A percentile compares a stretch with the other conserved stretches of the same genome.
Conservation (phyloP, 2,888 invertebrate genomes). For the Temnothorax ravouxi region DNA sequence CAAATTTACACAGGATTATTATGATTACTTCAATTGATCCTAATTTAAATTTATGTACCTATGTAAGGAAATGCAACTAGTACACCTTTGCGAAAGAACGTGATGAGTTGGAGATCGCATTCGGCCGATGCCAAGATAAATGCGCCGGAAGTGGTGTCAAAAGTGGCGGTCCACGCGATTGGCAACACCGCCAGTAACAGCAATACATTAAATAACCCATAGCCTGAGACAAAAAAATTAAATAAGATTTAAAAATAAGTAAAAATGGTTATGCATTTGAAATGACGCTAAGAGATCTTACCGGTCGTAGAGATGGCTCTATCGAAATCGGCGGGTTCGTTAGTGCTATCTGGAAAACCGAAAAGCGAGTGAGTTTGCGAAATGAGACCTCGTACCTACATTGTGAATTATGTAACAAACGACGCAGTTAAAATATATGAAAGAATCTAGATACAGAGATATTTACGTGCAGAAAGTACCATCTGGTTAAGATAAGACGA, state of each 20-base stretch:
- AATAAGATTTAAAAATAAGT: background rate
- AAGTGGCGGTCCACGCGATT: constrained; percentile 90
- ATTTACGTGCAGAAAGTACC: background rate
- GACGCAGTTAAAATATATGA: constrained; percentile 7
- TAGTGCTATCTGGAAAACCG: constrained; percentile 56
- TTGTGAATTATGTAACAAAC: constrained; percentile 29
- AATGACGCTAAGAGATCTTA: constrained; percentile 67
- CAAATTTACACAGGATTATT: no score
- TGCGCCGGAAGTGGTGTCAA: constrained; percentile 91
- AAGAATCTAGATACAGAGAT: background rate
- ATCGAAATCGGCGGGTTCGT: constrained; percentile 89
- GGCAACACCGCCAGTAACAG: constrained; percentile 89
- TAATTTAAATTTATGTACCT: constrained; percentile 86
- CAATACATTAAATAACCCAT: constrained; percentile 90
- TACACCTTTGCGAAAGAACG: constrained; percentile 90
- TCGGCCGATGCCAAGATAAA: constrained; percentile 92
- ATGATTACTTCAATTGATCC: background rate
- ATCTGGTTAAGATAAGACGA: constrained; percentile 1
- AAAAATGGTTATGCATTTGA: background rate
- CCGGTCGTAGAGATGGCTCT: constrained; percentile 90
- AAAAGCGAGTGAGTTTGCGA: constrained; percentile 4
- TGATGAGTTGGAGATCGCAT: constrained; percentile 91
- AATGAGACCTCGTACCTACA: background rate
- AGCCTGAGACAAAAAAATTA: constrained; percentile 82
- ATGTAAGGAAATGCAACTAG: constrained; percentile 91